phyloP scores from a whole-genome alignment of 2,888 invertebrate species.

The Orthonevra nobilis region DNA sequence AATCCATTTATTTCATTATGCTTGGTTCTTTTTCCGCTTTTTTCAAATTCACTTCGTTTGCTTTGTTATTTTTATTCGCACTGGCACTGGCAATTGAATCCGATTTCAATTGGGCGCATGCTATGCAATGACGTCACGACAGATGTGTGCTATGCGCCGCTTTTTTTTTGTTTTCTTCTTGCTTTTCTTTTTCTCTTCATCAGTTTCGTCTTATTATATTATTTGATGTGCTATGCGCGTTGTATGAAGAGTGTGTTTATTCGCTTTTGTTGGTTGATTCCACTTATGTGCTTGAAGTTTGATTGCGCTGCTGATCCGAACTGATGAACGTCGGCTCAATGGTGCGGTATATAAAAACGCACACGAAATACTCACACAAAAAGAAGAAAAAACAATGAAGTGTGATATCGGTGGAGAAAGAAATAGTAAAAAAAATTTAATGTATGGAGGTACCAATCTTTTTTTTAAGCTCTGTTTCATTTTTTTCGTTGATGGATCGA shows the following conservation, averaged over 20 bases:
- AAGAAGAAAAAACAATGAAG: neutral
- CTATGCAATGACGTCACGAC: slow-evolving; percentile 60
- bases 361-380: no score
- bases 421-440: neutral
- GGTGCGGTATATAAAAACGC: neutral
- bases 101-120: slow-evolving; percentile 63
- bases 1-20: slow-evolving; percentile 49
- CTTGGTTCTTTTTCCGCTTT: slow-evolving; percentile 7
- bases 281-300: slow-evolving; percentile 24
- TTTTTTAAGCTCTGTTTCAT: slow-evolving; percentile 3
- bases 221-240: slow-evolving; percentile 27
- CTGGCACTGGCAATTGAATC: slow-evolving; percentile 50
- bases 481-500: slow-evolving; percentile 23
- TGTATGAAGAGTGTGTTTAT: slow-evolving; percentile 14
- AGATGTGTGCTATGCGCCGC: slow-evolving; percentile 42
- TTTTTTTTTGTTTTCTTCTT: slow-evolving; percentile 11
- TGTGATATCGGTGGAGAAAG: slow-evolving; percentile 15
- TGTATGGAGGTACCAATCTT: no score
- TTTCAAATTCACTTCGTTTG: neutral
- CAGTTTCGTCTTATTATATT: slow-evolving; percentile 5
- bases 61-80: slow-evolving; percentile 35
- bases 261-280: slow-evolving; percentile 35
- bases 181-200: slow-evolving; percentile 1
- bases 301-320: slow-evolving; percentile 16
- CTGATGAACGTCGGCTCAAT: neutral